Evolutionary conservation across 2,797 vertebrate genomes (phyloP).

Genomic region (Babyrousa celebensis): DNA sequence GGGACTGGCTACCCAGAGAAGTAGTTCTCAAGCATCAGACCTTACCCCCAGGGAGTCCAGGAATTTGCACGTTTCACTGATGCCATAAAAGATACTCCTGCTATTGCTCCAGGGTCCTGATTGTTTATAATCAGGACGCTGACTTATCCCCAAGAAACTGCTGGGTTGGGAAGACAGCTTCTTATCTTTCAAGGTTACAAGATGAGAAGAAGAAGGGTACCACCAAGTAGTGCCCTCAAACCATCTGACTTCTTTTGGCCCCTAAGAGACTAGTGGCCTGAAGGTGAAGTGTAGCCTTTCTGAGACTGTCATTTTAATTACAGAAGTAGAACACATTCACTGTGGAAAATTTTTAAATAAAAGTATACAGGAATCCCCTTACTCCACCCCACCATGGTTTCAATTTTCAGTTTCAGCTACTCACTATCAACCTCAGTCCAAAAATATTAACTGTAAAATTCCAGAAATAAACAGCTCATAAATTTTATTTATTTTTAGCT

Average conservation of each 20-base stretch:
- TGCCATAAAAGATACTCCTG: not conserved
- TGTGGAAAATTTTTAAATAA: conserved; percentile 11
- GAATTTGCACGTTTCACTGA: not conserved
- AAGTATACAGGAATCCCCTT: not conserved
- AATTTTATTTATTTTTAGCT: not conserved
- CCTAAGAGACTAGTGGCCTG: not conserved
- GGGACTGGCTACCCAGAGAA: not conserved
- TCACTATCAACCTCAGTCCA: not conserved
- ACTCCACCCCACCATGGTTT: not conserved
- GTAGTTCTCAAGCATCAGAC: conserved; percentile 11
- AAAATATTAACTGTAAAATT: not conserved
- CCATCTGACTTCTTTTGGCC: not conserved
- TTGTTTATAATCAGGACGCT: not conserved
- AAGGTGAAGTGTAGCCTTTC: conserved; percentile 20
- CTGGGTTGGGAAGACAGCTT: not conserved
- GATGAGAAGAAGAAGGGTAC: not conserved
- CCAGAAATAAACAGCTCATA: not conserved
- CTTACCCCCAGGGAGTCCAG: not conserved
- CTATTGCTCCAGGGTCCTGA: not conserved
- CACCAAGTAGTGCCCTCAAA: not conserved
- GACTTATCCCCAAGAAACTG: not conserved
- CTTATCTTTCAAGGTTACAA: not conserved
- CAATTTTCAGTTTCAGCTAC: not conserved
- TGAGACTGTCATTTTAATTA: conserved; percentile 35
- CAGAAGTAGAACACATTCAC: conserved; percentile 7